Base-by-base conservation (phyloP, 2,113 vertebrate species). In the Syngnathus floridae region DNA sequence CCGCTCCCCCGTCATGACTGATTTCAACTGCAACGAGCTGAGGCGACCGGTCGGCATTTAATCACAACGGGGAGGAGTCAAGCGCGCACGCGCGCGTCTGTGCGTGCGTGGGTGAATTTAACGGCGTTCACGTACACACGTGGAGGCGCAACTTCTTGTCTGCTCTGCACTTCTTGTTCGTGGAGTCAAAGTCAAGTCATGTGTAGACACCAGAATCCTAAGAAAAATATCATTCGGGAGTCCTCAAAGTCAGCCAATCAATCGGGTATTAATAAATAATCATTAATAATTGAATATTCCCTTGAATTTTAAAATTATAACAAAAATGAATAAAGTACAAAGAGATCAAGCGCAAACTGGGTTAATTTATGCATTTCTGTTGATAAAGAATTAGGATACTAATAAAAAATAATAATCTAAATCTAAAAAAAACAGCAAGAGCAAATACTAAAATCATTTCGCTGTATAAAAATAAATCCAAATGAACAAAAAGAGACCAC, bases 21-120 rank as follows among this genome's bases (percentile, higher is more conserved):
- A 60, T 40, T 35, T 31, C 64, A 7, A 72, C 83, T 73, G 81
- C 73, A 38, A 58, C 9, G 62, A 8, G 31, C 36, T 4, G 57
- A 21, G 1, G 46, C 4, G 35, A 57, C 4, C 41, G 22, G 69
- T 52, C 38, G 51, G 43, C 73, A 75, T 87, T 87, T 88, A 89
- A 84, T 31, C 31, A 41, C 67, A 0, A 17, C 65, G 78, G 81
- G 84, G 87, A 84, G 87, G 85, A 80, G 81, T 82, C 36, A 73
- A 14, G 12, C 16, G 0, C 38, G 51, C 8, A 17, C 17, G 11
- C 22, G 1, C 12, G 64, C 8, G 35, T 11, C 37, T 35, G 61
- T 38, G 46, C 13, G 12, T 19, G 19, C 26, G 43, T 21, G 38
- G 0, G 40, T 12, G n/a, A 40, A 40, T 37, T 17, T 4, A 16